Conservation (phyloP, 2,797 vertebrate genomes). For the Amblyopsis hoosieri region DNA sequence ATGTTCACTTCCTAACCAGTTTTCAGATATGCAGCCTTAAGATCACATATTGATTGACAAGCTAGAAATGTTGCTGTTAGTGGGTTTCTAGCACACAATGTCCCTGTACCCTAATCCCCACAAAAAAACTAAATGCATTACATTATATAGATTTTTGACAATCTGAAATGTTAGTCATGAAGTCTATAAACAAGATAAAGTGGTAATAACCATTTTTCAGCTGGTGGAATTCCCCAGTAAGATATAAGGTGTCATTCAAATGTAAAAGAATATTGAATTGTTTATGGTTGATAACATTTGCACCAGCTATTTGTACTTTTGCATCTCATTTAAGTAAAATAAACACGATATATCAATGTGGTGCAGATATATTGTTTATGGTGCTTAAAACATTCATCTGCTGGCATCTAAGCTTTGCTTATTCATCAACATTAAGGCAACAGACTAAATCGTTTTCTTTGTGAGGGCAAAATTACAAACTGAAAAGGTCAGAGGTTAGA, state of each 20-base stretch:
- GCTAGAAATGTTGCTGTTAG: slow-evolving; percentile 29
- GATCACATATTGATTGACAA: slow-evolving; percentile 33
- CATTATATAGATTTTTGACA: slow-evolving; percentile 57
- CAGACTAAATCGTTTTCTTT: no score
- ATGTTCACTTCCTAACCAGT: slow-evolving; percentile 3
- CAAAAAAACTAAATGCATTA: slow-evolving; percentile 52
- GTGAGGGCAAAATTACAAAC: no score
- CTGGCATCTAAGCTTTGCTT: no score
- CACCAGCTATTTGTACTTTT: neutral
- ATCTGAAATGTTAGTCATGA: slow-evolving; percentile 64
- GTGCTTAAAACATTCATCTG: no score
- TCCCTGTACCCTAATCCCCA: slow-evolving; percentile 28
- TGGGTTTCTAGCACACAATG: slow-evolving; percentile 37
- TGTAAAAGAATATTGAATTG: slow-evolving; percentile 28
- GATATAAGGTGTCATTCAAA: slow-evolving; percentile 76
- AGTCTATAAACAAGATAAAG: slow-evolving; percentile 82
- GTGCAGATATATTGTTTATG: no score
- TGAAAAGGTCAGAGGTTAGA: no score
- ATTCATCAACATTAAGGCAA: no score
- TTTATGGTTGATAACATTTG: slow-evolving; percentile 54
- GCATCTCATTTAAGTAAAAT: no score
- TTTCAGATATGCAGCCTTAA: slow-evolving; percentile 21
- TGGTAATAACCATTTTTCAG: slow-evolving; percentile 83
- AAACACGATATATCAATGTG: no score
- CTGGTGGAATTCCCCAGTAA: slow-evolving; percentile 73